Percentiles rank a stretch among this genome's conserved stretches.
Evolutionary conservation across 1,140 invertebrate genomes (phyloP).

Genomic region (Neoseiulus cucumeris): DNA sequence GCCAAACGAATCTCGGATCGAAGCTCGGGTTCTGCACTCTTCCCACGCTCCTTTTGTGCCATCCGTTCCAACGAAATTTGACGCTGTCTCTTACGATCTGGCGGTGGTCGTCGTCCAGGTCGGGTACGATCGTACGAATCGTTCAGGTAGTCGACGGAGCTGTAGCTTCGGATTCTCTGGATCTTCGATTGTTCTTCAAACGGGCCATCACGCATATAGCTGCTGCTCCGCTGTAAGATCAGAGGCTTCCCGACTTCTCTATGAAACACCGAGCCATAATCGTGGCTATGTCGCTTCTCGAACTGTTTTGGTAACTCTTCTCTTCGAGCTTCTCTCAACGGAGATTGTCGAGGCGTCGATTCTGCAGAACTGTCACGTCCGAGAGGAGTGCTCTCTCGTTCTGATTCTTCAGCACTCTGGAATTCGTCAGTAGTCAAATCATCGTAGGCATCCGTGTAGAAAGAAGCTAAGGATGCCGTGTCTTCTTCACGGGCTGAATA

Average conservation of each 20-base stretch:
- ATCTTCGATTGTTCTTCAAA: not conserved
- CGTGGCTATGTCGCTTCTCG: not conserved
- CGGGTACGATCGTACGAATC: not conserved
- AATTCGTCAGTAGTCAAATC: not conserved
- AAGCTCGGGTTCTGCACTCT: not conserved
- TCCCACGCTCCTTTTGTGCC: not conserved
- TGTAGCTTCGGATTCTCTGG: not conserved
- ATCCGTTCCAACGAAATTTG: not conserved
- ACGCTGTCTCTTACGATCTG: not conserved
- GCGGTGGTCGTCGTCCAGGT: not conserved
- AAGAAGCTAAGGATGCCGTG: not conserved
- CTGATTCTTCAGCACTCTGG: not conserved
- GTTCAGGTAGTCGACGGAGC: not conserved
- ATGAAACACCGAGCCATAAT: not conserved
- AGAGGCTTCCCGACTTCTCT: not conserved
- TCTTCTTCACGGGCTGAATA: slow-evolving; percentile 3
- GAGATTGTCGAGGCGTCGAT: not conserved
- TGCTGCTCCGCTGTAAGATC: not conserved
- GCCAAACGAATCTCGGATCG: not conserved
- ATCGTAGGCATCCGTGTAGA: slow-evolving; percentile 1
- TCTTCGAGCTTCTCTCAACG: not conserved
- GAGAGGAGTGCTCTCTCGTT: not conserved
- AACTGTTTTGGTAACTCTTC: not conserved
- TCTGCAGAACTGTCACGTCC: not conserved
- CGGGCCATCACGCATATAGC: not conserved